Percentiles rank a stretch among this genome's conserved stretches.
Conservation (phyloP, 2,888 invertebrate species). For the Scaptodrosophila latifasciaeformis region DNA sequence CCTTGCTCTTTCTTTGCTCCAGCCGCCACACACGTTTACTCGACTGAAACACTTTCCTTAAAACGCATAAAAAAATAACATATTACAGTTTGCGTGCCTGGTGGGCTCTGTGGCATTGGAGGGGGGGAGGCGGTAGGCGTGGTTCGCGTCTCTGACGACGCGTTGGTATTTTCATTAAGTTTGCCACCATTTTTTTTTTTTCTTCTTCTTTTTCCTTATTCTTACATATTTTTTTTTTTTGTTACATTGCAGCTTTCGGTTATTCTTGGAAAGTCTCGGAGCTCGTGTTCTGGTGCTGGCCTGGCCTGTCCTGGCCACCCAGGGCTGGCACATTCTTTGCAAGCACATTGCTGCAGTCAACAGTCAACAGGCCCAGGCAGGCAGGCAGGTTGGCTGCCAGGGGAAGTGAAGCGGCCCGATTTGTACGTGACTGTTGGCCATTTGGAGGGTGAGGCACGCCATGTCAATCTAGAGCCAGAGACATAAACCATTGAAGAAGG, state of each 20-base stretch:
- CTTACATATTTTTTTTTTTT: background rate
- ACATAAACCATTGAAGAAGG: too few relatives aligned
- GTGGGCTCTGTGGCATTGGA: background rate
- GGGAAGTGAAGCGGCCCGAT: slow-evolving; percentile 12
- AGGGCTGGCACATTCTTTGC: slow-evolving; percentile 4
- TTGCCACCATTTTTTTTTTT: slow-evolving; percentile 50
- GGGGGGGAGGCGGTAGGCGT: slow-evolving; percentile 11
- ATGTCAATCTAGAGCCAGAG: too few relatives aligned
- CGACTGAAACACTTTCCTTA: slow-evolving; percentile 46
- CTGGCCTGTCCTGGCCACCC: background rate
- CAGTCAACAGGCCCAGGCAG: slow-evolving; percentile 20
- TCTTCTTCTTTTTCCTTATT: slow-evolving; percentile 1
- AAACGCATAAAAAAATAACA: slow-evolving; percentile 58
- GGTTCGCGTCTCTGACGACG: slow-evolving; percentile 56
- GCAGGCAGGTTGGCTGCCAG: background rate
- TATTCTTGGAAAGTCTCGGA: background rate
- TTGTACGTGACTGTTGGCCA: slow-evolving; percentile 53
- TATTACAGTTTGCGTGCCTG: slow-evolving; percentile 28
- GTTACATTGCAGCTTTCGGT: background rate
- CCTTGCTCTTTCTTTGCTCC: too few relatives aligned
- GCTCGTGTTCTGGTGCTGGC: too few relatives aligned
- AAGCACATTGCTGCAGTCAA: slow-evolving; percentile 47
- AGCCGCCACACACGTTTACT: slow-evolving; percentile 17
- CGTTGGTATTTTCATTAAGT: slow-evolving; percentile 63
- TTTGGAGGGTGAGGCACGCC: slow-evolving; percentile 39